Evolutionary conservation across 2,797 vertebrate genomes (phyloP), one percentile per base, ranked within the genome.

Genomic region (Pseudomugil gertrudae): DNA sequence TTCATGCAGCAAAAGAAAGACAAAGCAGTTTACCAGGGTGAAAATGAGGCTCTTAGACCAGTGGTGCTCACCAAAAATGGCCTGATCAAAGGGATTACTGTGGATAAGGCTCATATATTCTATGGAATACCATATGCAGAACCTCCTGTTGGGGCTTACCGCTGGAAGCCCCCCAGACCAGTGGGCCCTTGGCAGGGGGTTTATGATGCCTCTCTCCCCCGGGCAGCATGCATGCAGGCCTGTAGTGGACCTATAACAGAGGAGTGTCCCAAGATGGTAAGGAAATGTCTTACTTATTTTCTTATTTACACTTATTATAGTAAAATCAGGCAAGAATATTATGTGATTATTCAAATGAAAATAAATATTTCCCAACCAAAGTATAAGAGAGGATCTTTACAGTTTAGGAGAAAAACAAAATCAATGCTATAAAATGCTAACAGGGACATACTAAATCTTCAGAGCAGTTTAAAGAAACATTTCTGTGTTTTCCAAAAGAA

Each of bases 51-150:
- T 21, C 43, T 72, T 1, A 90, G 89, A 51, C 93, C 93, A 0
- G 35, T 78, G 51, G 89, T 93, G 47, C 38, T 86, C 9, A 94
- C 89, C 27, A 93, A 91, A 72, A 74, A 90, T 23, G 94, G 94
- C 0, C 64, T 43, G 32, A 69, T 94, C 29, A 80, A 61, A 54
- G 94, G 94, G 19, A 38, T 84, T 0, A 87, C 85, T 0, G 74
- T 89, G 67, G 92, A 93, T 40, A 87, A 90, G 73, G 91, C 91
- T 30, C 66, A 93, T 24, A 68, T 92, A 35, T 95, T 95, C 84
- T 94, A 92, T 23, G 94, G 94, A 58, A 78, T 95, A 27, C 92
- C 89, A 0, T 95, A 92, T 4, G 93, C 94, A 3, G 91, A 85
- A 19, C 93, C 93, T 1, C 94, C 94, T 10, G 76, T 91, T 5